Evolutionary conservation across 2,797 vertebrate species (phyloP).

Genomic region (Poecilia picta): DNA sequence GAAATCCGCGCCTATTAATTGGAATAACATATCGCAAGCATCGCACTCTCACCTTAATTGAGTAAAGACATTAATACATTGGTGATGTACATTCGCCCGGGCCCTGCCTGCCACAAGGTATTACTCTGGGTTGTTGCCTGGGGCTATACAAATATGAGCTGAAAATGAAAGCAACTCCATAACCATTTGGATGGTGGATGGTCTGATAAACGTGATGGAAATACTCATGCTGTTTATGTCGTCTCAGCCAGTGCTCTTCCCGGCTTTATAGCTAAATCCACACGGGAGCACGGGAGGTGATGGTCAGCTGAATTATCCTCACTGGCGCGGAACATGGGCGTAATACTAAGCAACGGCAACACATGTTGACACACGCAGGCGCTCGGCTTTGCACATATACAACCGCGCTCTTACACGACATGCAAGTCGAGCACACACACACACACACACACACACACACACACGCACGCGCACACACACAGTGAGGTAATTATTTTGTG

Average conservation of each 20-base stretch:
- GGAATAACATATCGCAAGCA: conserved; percentile 66
- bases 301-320: conserved; percentile 67
- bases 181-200: conserved; percentile 67
- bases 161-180: conserved; percentile 75
- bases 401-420: conserved; percentile 21
- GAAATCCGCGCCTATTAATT: conserved; percentile 62
- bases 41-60: conserved; percentile 65
- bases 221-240: conserved; percentile 66
- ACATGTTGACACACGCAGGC: conserved; percentile 54
- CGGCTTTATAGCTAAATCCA: conserved; percentile 59
- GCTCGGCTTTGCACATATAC: conserved; percentile 27
- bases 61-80: conserved; percentile 68
- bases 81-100: conserved; percentile 69
- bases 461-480: conserved; percentile 21
- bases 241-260: conserved; percentile 40
- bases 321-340: conserved; percentile 57
- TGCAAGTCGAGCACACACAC: conserved; percentile 42
- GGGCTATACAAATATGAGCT: conserved; percentile 73
- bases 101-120: conserved; percentile 70
- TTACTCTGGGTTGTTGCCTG: conserved; percentile 68
- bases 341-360: conserved; percentile 31
- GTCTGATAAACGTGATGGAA: conserved; percentile 73
- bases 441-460: no score
- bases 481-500: conserved; percentile 53
- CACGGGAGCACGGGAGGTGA: conserved; percentile 58